Conservation (phyloP, 2,888 invertebrate species). For the Rhingia rostrata region DNA sequence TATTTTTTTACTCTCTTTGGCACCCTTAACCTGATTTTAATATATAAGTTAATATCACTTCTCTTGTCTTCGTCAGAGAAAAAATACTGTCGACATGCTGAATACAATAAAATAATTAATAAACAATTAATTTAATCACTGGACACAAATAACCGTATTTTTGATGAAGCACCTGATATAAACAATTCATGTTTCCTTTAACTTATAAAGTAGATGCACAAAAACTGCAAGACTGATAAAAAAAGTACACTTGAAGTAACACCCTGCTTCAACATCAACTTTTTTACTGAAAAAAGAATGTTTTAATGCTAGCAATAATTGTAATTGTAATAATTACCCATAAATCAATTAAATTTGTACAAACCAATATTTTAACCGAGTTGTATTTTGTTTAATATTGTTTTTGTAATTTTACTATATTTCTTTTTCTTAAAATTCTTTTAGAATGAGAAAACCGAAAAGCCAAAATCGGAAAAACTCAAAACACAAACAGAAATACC, state of each 20-base stretch:
- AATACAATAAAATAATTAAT: conserved; percentile 1
- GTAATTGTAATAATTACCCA: neutral
- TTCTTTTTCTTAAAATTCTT: conserved; percentile 9
- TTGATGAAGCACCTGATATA: conserved; percentile 57
- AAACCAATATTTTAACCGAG: conserved; percentile 1
- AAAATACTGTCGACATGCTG: neutral
- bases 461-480: conserved; percentile 29
- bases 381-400: conserved; percentile 16
- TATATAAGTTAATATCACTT: conserved; percentile 22
- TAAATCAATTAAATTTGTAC: neutral
- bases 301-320: conserved; percentile 32
- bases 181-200: conserved; percentile 13
- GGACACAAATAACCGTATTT: conserved; percentile 46
- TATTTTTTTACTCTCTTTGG: conserved; percentile 41
- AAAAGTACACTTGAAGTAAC: conserved; percentile 26
- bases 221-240: conserved; percentile 48
- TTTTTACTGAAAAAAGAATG: conserved; percentile 35
- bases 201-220: conserved; percentile 50
- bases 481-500: conserved; percentile 63
- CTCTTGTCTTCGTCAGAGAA: conserved; percentile 35
- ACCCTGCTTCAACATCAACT: conserved; percentile 41
- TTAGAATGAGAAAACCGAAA: conserved; percentile 50
- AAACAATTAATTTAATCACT: conserved; percentile 48
- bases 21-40: conserved; percentile 45
- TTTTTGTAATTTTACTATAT: neutral